phyloP scores from a whole-genome alignment of 2,888 invertebrate species.

The Nezara viridula region DNA sequence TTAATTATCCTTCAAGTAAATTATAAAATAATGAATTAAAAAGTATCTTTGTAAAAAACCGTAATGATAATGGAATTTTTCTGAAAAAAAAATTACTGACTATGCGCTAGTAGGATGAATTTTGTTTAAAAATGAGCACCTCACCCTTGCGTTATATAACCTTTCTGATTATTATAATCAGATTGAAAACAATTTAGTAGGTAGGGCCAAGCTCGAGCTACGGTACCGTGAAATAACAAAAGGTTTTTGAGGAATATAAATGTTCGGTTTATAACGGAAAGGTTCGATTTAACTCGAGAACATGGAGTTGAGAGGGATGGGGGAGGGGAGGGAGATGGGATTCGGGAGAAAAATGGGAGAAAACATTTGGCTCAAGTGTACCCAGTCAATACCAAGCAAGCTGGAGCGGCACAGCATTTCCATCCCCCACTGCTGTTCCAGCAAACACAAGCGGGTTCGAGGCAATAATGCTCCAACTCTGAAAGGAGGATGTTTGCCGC shows the following conservation, averaged over 20 bases:
- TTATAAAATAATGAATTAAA: too few relatives aligned
- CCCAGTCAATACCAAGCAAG: neutral
- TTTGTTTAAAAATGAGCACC: too few relatives aligned
- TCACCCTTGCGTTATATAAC: too few relatives aligned
- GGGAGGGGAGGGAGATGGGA: neutral
- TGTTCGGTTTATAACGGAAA: neutral
- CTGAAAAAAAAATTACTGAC: too few relatives aligned
- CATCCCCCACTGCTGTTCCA: neutral
- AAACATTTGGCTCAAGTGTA: neutral
- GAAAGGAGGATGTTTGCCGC: too few relatives aligned
- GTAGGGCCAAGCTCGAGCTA: neutral
- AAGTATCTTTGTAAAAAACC: too few relatives aligned
- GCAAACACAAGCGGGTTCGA: neutral
- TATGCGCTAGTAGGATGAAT: too few relatives aligned
- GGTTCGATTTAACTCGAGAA: constrained; percentile 15
- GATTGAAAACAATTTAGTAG: neutral
- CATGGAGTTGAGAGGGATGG: too few relatives aligned
- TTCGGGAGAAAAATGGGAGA: neutral
- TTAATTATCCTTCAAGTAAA: too few relatives aligned
- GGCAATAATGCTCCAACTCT: too few relatives aligned
- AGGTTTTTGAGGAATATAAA: neutral
- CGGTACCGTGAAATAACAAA: neutral
- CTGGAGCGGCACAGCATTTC: neutral
- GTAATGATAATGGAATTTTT: too few relatives aligned
- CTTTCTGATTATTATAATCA: too few relatives aligned